Conservation (phyloP, 2,797 vertebrate species). For the Pantherophis alleghaniensis region DNA sequence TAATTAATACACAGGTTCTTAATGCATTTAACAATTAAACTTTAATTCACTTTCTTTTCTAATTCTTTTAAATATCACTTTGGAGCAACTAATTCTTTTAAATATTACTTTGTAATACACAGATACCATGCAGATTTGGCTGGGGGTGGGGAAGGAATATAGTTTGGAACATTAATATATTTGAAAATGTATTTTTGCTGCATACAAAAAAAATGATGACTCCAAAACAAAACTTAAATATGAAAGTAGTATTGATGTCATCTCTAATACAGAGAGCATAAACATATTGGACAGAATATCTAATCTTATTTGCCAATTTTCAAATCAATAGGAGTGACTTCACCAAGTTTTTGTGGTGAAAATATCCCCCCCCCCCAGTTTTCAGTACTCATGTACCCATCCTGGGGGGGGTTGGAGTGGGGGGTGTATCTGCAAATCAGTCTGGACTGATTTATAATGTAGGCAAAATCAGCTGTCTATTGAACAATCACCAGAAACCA, state of each 20-base stretch:
- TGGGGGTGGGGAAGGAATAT: conserved; percentile 33
- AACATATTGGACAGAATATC: conserved; percentile 39
- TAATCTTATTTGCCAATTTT: conserved; percentile 57
- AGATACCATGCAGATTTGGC: conserved; percentile 37
- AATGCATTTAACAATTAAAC: conserved; percentile 70
- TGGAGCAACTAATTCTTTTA: conserved; percentile 42
- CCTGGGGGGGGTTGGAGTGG: background rate
- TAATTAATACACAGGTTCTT: conserved; percentile 71
- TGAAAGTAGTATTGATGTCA: conserved; percentile 61
- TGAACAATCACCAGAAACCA: background rate
- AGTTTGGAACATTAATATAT: conserved; percentile 40
- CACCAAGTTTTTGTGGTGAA: conserved; percentile 56
- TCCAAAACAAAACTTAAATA: conserved; percentile 63
- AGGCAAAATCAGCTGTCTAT: background rate
- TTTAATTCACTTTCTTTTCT: conserved; percentile 63
- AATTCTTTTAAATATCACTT: conserved; percentile 44
- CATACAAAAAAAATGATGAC: conserved; percentile 56
- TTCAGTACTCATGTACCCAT: background rate
- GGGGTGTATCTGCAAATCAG: background rate
- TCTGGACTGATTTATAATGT: background rate
- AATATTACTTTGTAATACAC: conserved; percentile 45
- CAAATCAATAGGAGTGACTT: conserved; percentile 1
- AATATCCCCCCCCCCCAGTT: conserved; percentile 23
- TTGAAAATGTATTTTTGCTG: conserved; percentile 38
- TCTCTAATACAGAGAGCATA: conserved; percentile 50